Conservation (phyloP, 1,140 invertebrate genomes). For the Leptinotarsa lineolata region DNA sequence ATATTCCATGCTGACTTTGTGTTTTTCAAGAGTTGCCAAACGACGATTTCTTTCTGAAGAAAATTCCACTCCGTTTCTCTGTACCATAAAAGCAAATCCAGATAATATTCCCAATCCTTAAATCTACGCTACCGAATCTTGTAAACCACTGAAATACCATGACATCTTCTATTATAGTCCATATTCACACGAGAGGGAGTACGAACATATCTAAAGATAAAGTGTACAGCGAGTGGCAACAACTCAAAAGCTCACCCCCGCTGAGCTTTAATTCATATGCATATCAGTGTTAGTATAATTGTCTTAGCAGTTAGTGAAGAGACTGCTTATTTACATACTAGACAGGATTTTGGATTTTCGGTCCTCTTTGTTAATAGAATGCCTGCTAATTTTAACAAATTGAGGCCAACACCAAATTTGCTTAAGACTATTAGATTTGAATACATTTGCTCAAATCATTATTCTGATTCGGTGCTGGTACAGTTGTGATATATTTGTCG, state of each 20-base stretch:
- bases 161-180: slow-evolving; percentile 3
- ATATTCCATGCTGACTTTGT: too few relatives aligned
- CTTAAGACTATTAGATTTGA: slow-evolving; percentile 25
- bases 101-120: background rate
- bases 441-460: slow-evolving; percentile 17
- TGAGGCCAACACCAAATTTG: slow-evolving; percentile 22
- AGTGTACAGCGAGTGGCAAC: slow-evolving; percentile 10
- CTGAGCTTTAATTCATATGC: slow-evolving; percentile 23
- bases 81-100: slow-evolving; percentile 1
- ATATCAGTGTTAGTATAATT: slow-evolving; percentile 26
- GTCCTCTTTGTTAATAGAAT: slow-evolving; percentile 18
- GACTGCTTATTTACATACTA: slow-evolving; percentile 26
- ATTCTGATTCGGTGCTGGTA: background rate
- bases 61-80: background rate
- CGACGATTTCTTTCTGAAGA: too few relatives aligned
- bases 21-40: too few relatives aligned
- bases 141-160: slow-evolving; percentile 1
- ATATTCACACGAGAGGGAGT: background rate
- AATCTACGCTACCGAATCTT: background rate
- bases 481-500: slow-evolving; percentile 21
- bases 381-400: slow-evolving; percentile 22
- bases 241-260: slow-evolving; percentile 17
- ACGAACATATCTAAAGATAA: background rate
- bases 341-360: slow-evolving; percentile 20
- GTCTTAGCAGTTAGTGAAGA: slow-evolving; percentile 21